A percentile compares a stretch with the other conserved stretches of the same genome.
These are phyloP conservation scores for Temnothorax nylanderi DNA, from an alignment of 1,140 invertebrate genomes.

Conservation along the genomic window DNA sequence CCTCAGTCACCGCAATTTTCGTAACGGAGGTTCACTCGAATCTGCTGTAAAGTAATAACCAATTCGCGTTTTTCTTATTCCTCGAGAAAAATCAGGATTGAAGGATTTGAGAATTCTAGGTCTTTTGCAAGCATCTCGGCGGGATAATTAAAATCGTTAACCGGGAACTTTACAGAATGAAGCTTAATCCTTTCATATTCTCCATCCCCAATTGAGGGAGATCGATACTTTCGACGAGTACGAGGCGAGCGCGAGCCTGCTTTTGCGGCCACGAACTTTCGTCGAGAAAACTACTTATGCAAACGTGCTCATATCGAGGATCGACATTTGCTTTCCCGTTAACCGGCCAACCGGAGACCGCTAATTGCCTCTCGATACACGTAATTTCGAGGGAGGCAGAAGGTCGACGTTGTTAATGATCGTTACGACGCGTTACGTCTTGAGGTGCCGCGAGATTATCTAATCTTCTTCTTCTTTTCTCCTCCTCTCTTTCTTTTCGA, in stretches of 20 bases:
- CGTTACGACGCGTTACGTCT: constrained; percentile 12
- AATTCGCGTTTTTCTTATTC: not conserved
- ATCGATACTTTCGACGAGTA: constrained; percentile 13
- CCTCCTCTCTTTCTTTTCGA: not conserved
- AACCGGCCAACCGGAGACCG: constrained; percentile 48
- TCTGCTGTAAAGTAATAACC: not conserved
- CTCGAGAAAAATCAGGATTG: not conserved
- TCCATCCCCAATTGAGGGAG: not conserved
- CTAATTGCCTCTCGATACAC: constrained; percentile 55
- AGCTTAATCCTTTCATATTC: not conserved
- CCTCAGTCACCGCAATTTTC: not conserved
- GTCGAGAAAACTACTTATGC: constrained; percentile 38
- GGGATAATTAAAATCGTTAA: constrained; percentile 22
- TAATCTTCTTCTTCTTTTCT: not conserved
- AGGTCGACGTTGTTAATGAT: constrained; percentile 43
- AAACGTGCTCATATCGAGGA: constrained; percentile 36
- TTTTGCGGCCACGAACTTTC: not conserved
- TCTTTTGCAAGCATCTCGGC: not conserved
- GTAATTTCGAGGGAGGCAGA: constrained; percentile 52
- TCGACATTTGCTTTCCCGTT: constrained; percentile 56
- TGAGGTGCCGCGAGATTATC: constrained; percentile 24
- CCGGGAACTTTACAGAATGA: not conserved
- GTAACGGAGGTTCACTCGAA: not conserved
- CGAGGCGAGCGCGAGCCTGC: not conserved
- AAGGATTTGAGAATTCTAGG: not conserved